Conservation (phyloP, 2,797 vertebrate species). For the Miichthys miiuy region DNA sequence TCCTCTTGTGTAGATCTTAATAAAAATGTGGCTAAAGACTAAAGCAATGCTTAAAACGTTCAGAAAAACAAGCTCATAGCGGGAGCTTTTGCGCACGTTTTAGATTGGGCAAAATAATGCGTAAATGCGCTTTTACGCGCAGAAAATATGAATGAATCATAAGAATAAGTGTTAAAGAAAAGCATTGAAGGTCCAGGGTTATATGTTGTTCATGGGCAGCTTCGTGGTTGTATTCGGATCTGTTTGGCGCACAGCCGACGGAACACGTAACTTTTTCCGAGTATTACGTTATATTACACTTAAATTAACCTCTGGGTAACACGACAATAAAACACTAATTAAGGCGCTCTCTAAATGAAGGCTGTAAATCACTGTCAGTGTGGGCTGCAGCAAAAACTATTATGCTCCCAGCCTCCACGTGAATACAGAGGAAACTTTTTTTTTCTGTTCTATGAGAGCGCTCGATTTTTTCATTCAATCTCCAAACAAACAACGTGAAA, state of each 20-base stretch:
- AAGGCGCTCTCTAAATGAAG: constrained; percentile 81
- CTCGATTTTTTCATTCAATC: constrained; percentile 19
- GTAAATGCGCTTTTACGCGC: constrained; percentile 39
- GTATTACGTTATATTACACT: constrained; percentile 75
- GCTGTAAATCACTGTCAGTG: constrained; percentile 75
- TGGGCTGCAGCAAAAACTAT: constrained; percentile 48
- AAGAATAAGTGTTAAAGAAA: not conserved
- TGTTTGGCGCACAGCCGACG: constrained; percentile 29
- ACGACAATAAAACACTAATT: constrained; percentile 84
- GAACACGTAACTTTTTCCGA: constrained; percentile 54
- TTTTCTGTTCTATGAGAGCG: not conserved
- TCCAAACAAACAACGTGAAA: not conserved
- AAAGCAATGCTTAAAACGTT: not conserved
- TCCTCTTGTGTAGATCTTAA: constrained; percentile 2
- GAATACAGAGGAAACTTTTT: constrained; percentile 25
- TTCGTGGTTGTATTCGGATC: constrained; percentile 11
- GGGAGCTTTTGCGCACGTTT: too few relatives aligned
- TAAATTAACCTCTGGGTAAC: constrained; percentile 74
- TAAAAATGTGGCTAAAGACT: constrained; percentile 20
- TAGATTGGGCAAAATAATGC: not conserved
- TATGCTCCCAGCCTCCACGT: constrained; percentile 59
- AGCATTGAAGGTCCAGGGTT: not conserved
- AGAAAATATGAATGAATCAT: constrained; percentile 7
- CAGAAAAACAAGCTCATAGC: not conserved
- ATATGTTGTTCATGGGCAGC: constrained; percentile 3